phyloP scores from a whole-genome alignment of 2,888 invertebrate genomes.

The Spisula subtruncata region DNA sequence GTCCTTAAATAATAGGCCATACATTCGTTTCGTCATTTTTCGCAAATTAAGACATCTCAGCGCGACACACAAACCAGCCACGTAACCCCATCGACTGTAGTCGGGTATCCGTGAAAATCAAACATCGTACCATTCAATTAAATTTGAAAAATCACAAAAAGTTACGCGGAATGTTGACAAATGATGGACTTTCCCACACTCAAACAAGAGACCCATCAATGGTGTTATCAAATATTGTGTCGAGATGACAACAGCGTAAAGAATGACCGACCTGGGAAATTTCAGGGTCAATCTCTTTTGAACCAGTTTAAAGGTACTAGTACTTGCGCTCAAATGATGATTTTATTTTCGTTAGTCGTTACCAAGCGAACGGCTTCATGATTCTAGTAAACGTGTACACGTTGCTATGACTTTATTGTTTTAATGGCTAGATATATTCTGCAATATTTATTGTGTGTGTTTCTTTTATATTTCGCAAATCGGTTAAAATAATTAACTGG shows the following conservation, averaged over 20 bases:
- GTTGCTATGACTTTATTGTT: not conserved
- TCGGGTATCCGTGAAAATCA: constrained; percentile 21
- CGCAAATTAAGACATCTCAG: not conserved
- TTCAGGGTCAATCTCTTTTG: constrained; percentile 51
- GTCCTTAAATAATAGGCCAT: too few species aligned
- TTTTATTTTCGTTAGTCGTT: not conserved
- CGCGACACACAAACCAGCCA: constrained; percentile 25
- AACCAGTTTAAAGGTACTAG: not conserved
- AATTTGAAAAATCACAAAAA: constrained; percentile 57
- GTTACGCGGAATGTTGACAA: constrained; percentile 61
- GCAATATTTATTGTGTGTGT: too few species aligned
- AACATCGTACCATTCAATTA: constrained; percentile 61
- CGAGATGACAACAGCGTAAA: constrained; percentile 34
- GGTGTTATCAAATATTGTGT: constrained; percentile 45
- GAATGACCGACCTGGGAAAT: constrained; percentile 22
- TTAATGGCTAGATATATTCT: too few species aligned
- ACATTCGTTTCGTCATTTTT: not conserved
- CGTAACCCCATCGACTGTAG: not conserved
- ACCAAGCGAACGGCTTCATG: not conserved
- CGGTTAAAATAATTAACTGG: too few species aligned
- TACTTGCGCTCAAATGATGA: not conserved
- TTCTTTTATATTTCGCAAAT: too few species aligned
- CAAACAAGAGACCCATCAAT: constrained; percentile 52
- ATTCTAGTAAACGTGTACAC: too few species aligned
- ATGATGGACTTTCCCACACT: constrained; percentile 67